Evolutionary conservation across 37 sponge, comb jelly and placozoan genomes (phyloP).

Genomic region (Amphimedon queenslandica): DNA sequence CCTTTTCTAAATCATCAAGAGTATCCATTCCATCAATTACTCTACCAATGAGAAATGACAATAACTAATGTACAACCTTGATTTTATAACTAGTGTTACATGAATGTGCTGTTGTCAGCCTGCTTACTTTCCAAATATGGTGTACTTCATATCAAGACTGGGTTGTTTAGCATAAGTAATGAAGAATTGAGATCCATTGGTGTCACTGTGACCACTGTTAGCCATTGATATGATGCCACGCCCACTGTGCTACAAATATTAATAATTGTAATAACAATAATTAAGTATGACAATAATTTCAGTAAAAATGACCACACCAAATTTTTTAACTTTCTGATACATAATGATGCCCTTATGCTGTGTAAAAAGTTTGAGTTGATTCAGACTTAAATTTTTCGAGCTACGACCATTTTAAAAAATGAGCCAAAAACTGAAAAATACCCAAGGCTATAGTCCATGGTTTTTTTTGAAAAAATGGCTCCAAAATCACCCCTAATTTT

Average conservation of each 20-base stretch:
- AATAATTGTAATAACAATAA: no score
- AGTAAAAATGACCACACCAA: no score
- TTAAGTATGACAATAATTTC: no score
- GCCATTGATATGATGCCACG: conserved; percentile 98
- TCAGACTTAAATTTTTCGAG: no score
- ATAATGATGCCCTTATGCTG: no score
- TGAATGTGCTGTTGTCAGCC: neutral
- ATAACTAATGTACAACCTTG: neutral
- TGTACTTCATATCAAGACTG: conserved; percentile 90
- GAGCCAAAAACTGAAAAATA: no score
- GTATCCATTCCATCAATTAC: conserved; percentile 97
- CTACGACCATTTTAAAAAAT: no score
- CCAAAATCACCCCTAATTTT: no score
- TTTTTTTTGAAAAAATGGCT: no score
- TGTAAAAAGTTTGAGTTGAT: no score
- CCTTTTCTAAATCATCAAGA: conserved; percentile 93
- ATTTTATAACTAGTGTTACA: neutral
- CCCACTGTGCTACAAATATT: conserved; percentile 59
- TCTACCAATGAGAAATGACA: conserved; percentile 22
- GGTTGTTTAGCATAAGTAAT: conserved; percentile 93
- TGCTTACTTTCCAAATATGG: conserved; percentile 88
- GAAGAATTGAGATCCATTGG: conserved; percentile 98
- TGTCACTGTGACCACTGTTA: conserved; percentile 86
- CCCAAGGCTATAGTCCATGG: no score
- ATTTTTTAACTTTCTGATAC: no score